Evolutionary conservation across 1,140 invertebrate species (phyloP).

Genomic region (Druon quercuslanigerum): DNA sequence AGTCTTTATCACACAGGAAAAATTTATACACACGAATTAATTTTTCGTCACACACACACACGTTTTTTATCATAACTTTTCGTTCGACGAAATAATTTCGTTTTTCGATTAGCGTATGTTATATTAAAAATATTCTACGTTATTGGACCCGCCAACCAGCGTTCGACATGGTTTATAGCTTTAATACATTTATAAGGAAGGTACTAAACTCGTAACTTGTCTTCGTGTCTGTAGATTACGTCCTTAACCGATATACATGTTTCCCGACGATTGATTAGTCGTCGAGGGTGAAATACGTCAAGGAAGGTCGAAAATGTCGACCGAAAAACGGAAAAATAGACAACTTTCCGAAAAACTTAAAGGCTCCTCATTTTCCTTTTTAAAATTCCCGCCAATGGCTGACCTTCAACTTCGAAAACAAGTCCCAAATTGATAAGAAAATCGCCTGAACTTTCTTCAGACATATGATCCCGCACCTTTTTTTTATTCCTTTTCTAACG

Average conservation of each 20-base stretch:
- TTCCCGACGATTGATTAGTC: conserved; percentile 11
- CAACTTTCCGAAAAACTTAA: not conserved
- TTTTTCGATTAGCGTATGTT: conserved; percentile 49
- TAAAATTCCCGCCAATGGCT: not conserved
- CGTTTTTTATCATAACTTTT: conserved; percentile 4
- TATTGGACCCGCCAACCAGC: conserved; percentile 76
- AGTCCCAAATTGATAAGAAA: not conserved
- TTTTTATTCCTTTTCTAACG: conserved; percentile 3
- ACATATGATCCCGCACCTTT: conserved; percentile 13
- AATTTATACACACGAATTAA: not conserved
- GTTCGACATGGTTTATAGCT: conserved; percentile 65
- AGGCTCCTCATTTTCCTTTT: not conserved
- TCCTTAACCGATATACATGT: conserved; percentile 49
- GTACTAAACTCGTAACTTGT: conserved; percentile 40
- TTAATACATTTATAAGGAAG: conserved; percentile 49
- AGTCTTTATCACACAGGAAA: not conserved
- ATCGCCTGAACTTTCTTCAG: conserved; percentile 6
- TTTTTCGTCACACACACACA: not conserved
- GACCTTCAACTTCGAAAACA: not conserved
- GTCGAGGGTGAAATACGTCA: conserved; percentile 33
- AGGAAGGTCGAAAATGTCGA: not conserved
- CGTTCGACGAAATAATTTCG: conserved; percentile 40
- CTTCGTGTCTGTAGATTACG: conserved; percentile 37
- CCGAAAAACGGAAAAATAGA: not conserved
- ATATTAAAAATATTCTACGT: conserved; percentile 71